Evolutionary conservation across 2,888 invertebrate species (phyloP).

Genomic region (Elysia crispata): DNA sequence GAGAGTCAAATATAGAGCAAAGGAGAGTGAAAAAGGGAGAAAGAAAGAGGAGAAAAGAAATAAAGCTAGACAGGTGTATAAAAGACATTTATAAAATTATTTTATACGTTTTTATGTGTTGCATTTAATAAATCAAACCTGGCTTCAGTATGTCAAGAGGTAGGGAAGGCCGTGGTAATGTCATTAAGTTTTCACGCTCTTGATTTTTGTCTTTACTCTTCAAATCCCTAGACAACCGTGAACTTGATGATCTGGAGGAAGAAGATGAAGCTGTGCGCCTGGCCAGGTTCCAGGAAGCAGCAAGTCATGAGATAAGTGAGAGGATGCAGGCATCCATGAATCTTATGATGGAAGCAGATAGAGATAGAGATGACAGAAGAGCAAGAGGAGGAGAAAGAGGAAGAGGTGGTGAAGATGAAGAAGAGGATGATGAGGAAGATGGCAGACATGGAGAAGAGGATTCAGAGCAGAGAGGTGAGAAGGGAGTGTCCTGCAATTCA

Average conservation of each 20-base stretch:
- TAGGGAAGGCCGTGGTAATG: too few species aligned
- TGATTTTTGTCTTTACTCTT: too few species aligned
- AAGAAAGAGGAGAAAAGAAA: too few species aligned
- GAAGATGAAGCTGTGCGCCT: constrained; percentile 38
- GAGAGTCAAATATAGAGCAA: too few species aligned
- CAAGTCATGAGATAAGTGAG: constrained; percentile 44
- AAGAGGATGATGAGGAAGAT: constrained; percentile 48
- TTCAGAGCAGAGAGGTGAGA: constrained; percentile 28
- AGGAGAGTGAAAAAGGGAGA: too few species aligned
- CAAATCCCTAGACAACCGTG: constrained; percentile 43
- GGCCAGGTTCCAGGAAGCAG: constrained; percentile 49
- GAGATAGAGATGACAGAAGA: constrained; percentile 18
- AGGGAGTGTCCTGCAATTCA: too few species aligned
- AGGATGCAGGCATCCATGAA: constrained; percentile 21
- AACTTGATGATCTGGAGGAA: neutral
- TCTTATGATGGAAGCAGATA: constrained; percentile 30
- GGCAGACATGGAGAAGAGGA: constrained; percentile 7
- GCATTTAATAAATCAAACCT: too few species aligned
- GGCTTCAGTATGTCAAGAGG: too few species aligned
- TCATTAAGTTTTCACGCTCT: too few species aligned
- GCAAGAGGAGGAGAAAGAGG: constrained; percentile 22
- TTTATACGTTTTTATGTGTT: too few species aligned
- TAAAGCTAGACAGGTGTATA: too few species aligned
- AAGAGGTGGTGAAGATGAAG: constrained; percentile 37
- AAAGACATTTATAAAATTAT: too few species aligned